Conservation (phyloP, 2,888 invertebrate species). For the Orthosia incerta region DNA sequence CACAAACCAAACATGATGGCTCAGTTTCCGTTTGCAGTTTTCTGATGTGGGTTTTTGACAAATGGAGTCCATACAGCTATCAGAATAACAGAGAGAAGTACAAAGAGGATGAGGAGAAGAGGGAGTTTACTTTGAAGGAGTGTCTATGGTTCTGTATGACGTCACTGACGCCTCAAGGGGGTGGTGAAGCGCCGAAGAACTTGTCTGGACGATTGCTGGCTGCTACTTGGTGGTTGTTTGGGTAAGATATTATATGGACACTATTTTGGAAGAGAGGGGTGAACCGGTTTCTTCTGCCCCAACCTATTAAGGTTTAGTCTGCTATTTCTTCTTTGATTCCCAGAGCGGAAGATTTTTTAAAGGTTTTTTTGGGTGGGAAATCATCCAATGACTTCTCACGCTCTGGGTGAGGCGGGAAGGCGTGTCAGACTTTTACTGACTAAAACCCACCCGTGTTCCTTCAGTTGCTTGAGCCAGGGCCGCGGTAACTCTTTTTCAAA, state of each 20-base stretch:
- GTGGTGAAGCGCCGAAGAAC: conserved; percentile 99
- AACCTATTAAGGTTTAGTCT: not conserved
- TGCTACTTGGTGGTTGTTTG: conserved; percentile 99
- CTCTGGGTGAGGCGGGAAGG: no score
- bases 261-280: no score
- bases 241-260: conserved; percentile 83
- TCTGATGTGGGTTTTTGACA: conserved; percentile 98
- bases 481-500: no score
- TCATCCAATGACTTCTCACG: no score
- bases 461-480: no score
- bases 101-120: conserved; percentile 97
- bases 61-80: conserved; percentile 99
- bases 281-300: no score
- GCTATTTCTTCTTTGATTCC: not conserved
- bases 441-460: no score
- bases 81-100: conserved; percentile 98
- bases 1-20: not conserved
- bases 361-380: no score
- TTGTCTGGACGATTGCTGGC: conserved; percentile 98
- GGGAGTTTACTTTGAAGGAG: conserved; percentile 98
- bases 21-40: conserved; percentile 90
- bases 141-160: conserved; percentile 99
- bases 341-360: no score
- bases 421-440: no score
- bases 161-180: conserved; percentile 98